These are phyloP conservation scores for Mesocentrotus franciscanus DNA, from an alignment of 53 echinoderm and acorn worm species.

Conservation along the genomic window DNA sequence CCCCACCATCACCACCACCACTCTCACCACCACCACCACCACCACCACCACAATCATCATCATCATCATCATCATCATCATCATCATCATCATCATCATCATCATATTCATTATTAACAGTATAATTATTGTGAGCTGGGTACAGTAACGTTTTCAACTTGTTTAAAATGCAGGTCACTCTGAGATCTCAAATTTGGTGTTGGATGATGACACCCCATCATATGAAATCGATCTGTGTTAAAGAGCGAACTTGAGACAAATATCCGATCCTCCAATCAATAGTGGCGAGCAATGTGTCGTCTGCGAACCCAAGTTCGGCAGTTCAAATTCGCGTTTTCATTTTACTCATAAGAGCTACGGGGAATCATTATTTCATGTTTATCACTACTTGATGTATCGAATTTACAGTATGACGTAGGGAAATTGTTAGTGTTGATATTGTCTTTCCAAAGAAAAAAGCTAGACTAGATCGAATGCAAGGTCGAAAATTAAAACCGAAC, in stretches of 20 bases:
- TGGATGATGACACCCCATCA: not conserved
- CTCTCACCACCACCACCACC: no score
- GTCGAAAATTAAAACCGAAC: no score
- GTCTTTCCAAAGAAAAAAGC: not conserved
- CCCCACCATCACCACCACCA: no score
- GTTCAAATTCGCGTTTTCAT: not conserved
- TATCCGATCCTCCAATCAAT: not conserved
- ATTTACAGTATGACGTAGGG: not conserved
- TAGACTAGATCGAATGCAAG: no score
- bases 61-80: no score
- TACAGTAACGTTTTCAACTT: not conserved
- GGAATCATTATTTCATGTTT: not conserved
- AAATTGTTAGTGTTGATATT: not conserved
- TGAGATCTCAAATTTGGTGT: not conserved
- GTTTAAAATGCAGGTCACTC: not conserved
- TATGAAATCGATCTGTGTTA: slow-evolving; percentile 15
- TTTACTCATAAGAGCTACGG: not conserved
- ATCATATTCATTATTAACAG: no score
- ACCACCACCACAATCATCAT: no score
- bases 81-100: no score
- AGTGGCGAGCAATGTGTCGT: not conserved
- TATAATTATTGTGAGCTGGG: not conserved
- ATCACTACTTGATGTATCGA: not conserved
- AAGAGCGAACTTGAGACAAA: not conserved
- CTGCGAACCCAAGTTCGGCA: not conserved